Conservation (phyloP, 2,888 invertebrate species). For the Folsomia manolachei region DNA sequence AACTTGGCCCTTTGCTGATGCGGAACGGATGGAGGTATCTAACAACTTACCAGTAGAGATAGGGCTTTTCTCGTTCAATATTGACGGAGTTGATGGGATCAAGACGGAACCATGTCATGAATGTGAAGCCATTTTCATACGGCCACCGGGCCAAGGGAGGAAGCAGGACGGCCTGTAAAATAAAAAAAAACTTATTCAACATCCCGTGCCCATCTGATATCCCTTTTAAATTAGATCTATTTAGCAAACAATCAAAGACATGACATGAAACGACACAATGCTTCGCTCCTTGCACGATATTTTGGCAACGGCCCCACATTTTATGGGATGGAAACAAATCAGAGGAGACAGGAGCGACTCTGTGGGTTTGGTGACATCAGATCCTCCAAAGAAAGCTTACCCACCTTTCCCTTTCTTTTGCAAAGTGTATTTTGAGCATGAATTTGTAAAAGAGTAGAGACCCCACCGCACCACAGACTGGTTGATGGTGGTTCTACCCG, state of each 20-base stretch:
- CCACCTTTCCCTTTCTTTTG: too few species aligned
- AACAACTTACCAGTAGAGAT: constrained; percentile 84
- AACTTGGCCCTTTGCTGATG: not conserved
- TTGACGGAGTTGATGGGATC: constrained; percentile 98
- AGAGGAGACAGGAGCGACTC: not conserved
- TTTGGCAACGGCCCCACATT: not conserved
- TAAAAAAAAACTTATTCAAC: constrained; percentile 30
- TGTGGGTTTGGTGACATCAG: not conserved
- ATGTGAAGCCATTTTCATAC: constrained; percentile 98
- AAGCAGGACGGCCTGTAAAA: constrained; percentile 85
- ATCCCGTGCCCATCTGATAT: not conserved
- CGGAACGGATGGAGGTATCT: not conserved
- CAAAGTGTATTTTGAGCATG: too few species aligned
- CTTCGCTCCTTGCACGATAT: not conserved
- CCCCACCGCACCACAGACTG: not conserved
- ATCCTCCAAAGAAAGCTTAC: not conserved
- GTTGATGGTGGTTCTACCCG: not conserved
- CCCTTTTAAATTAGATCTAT: constrained; percentile 15
- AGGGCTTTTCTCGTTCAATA: constrained; percentile 98
- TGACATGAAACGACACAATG: not conserved
- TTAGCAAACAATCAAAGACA: constrained; percentile 9
- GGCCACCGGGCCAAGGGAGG: constrained; percentile 98
- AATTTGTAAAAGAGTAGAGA: too few species aligned
- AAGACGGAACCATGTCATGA: constrained; percentile 98
- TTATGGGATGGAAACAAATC: constrained; percentile 9